These are phyloP conservation scores for Calliopsis andreniformis DNA, from an alignment of 1,140 invertebrate genomes.

Conservation along the genomic window DNA sequence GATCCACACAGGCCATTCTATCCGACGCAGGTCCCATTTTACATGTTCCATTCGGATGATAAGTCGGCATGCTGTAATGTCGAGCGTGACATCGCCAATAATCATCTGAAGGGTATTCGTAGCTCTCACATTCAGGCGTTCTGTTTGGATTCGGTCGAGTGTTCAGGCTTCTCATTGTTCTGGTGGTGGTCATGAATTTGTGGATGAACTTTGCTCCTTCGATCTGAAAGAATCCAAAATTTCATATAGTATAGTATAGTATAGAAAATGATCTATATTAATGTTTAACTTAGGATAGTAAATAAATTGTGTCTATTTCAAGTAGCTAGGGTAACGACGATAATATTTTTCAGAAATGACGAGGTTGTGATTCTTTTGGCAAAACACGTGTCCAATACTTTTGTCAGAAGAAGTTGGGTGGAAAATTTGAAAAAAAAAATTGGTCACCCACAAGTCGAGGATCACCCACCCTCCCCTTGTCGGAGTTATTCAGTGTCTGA, in stretches of 20 bases:
- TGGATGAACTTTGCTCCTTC: constrained; percentile 88
- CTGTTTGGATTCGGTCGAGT: constrained; percentile 84
- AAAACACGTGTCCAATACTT: too few relatives aligned
- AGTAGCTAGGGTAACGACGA: too few relatives aligned
- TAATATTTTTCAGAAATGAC: too few relatives aligned
- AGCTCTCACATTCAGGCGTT: constrained; percentile 84
- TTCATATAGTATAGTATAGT: not conserved
- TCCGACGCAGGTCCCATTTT: constrained; percentile 82
- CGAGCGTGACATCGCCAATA: constrained; percentile 88
- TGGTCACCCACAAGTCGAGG: too few relatives aligned
- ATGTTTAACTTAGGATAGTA: too few relatives aligned
- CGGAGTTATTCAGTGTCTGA: too few relatives aligned
- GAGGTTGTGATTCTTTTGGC: too few relatives aligned
- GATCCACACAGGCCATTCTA: constrained; percentile 84
- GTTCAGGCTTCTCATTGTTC: constrained; percentile 85
- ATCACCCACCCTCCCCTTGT: too few relatives aligned
- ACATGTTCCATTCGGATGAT: constrained; percentile 84
- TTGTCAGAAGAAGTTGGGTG: too few relatives aligned
- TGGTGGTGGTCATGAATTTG: constrained; percentile 83
- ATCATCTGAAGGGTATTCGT: constrained; percentile 83
- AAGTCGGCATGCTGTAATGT: constrained; percentile 86
- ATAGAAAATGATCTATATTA: not conserved
- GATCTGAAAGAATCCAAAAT: constrained; percentile 77
- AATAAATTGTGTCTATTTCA: too few relatives aligned
- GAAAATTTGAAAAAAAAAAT: too few relatives aligned